phyloP scores from a whole-genome alignment of 2,888 invertebrate genomes.

The Lepas anatifera region DNA sequence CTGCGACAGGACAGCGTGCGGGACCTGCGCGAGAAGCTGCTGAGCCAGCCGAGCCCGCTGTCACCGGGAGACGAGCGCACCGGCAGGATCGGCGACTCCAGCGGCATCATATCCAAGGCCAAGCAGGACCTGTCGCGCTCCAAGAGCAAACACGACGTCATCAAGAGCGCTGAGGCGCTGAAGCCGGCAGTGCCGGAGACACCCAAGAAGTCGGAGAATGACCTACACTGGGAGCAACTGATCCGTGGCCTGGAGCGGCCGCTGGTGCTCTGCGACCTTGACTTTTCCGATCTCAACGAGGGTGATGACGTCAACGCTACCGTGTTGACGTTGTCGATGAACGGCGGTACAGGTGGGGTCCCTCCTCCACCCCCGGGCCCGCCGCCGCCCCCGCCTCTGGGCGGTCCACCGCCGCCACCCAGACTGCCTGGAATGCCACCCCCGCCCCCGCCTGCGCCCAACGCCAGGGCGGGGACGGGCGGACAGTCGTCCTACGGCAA shows the following conservation, averaged over 20 bases:
- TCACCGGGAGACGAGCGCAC: slow-evolving; percentile 15
- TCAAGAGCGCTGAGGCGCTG: slow-evolving; percentile 29
- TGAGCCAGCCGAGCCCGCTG: slow-evolving; percentile 6
- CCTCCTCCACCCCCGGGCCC: slow-evolving; percentile 60
- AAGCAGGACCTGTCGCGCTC: slow-evolving; percentile 83
- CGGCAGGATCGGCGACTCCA: not conserved
- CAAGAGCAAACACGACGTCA: slow-evolving; percentile 68
- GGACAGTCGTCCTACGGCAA: slow-evolving; percentile 39
- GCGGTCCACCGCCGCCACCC: slow-evolving; percentile 46
- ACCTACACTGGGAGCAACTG: slow-evolving; percentile 89
- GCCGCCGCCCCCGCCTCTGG: slow-evolving; percentile 49
- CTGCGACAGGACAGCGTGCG: slow-evolving; percentile 16
- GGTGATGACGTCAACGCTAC: slow-evolving; percentile 76
- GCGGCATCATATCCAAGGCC: slow-evolving; percentile 46
- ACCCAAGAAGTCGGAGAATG: slow-evolving; percentile 79
- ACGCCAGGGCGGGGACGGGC: slow-evolving; percentile 16
- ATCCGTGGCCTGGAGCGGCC: slow-evolving; percentile 59
- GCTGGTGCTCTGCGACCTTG: slow-evolving; percentile 77
- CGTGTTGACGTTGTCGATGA: slow-evolving; percentile 41
- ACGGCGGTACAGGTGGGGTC: slow-evolving; percentile 38
- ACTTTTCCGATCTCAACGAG: slow-evolving; percentile 83
- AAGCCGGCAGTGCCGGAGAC: slow-evolving; percentile 37
- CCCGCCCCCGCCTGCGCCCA: slow-evolving; percentile 33
- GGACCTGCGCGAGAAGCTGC: slow-evolving; percentile 15
- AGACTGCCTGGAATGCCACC: slow-evolving; percentile 23